phyloP scores from a whole-genome alignment of 1,140 invertebrate species.

The Drosophila asahinai region DNA sequence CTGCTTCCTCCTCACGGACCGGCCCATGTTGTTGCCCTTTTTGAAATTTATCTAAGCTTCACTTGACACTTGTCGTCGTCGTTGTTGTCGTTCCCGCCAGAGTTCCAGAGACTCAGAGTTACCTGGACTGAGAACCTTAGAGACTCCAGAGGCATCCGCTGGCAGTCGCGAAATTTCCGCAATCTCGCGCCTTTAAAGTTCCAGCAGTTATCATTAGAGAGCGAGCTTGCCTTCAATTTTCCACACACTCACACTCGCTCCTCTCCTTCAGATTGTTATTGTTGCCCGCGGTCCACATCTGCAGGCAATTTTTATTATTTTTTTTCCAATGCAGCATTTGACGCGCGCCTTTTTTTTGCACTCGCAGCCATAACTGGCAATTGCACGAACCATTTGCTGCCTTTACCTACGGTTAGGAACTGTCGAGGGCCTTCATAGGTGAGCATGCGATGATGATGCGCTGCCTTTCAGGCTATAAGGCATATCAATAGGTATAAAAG shows the following conservation, averaged over 20 bases:
- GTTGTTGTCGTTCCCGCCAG: conserved; percentile 19
- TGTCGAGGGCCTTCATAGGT: conserved; percentile 37
- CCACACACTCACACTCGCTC: conserved; percentile 50
- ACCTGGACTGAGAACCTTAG: neutral
- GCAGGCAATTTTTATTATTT: conserved; percentile 45
- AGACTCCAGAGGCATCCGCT: conserved; percentile 14
- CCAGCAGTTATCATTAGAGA: conserved; percentile 80
- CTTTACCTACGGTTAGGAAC: conserved; percentile 33
- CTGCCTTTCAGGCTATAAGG: conserved; percentile 24
- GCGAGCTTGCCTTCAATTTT: conserved; percentile 72
- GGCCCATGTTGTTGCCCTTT: conserved; percentile 74
- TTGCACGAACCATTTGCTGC: conserved; percentile 69
- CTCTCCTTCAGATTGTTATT: conserved; percentile 43
- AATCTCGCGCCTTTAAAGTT: conserved; percentile 81
- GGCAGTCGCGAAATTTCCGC: conserved; percentile 68
- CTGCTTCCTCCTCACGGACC: conserved; percentile 25
- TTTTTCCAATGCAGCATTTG: conserved; percentile 42
- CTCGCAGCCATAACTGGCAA: conserved; percentile 65
- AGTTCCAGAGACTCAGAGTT: conserved; percentile 7
- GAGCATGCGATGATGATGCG: conserved; percentile 25
- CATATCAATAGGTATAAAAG: conserved; percentile 10
- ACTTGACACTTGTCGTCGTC: conserved; percentile 77
- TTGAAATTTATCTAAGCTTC: conserved; percentile 83
- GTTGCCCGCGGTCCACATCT: conserved; percentile 40
- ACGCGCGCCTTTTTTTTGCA: conserved; percentile 57